phyloP scores from a whole-genome alignment of 2,797 vertebrate genomes.

The Trematomus bernacchii region DNA sequence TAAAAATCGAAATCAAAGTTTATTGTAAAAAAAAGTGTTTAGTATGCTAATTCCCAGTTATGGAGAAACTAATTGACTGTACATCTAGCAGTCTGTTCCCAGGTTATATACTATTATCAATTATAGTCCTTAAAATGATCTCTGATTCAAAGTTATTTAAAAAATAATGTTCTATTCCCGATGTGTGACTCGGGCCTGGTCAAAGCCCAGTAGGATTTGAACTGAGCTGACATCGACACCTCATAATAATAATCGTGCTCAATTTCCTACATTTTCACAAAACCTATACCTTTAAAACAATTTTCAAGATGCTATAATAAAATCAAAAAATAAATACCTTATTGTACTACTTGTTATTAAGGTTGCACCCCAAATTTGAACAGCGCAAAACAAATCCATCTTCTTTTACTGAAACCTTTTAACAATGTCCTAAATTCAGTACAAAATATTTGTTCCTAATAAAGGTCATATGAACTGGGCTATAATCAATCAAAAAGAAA shows the following conservation, averaged over 20 bases:
- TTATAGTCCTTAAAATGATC: neutral
- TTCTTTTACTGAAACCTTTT: neutral
- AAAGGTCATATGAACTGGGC: neutral
- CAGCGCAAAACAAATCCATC: neutral
- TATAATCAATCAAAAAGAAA: neutral
- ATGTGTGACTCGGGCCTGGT: neutral
- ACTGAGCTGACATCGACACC: neutral
- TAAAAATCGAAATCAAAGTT: neutral
- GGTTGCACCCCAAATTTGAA: neutral
- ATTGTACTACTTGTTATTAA: no score
- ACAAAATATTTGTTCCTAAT: neutral
- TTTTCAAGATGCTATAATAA: no score
- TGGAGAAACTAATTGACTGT: neutral
- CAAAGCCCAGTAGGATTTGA: neutral
- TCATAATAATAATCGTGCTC: neutral
- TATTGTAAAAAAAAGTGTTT: neutral
- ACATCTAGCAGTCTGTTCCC: neutral
- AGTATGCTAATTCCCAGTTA: neutral
- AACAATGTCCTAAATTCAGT: neutral
- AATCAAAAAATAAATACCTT: no score
- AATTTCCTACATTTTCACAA: neutral
- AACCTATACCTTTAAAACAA: no score
- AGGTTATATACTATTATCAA: neutral
- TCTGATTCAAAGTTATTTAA: neutral
- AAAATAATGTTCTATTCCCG: neutral